A percentile compares a stretch with the other conserved stretches of the same genome.
These are phyloP conservation scores for Megalops cyprinoides DNA, from an alignment of 2,797 vertebrate species.

Conservation along the genomic window DNA sequence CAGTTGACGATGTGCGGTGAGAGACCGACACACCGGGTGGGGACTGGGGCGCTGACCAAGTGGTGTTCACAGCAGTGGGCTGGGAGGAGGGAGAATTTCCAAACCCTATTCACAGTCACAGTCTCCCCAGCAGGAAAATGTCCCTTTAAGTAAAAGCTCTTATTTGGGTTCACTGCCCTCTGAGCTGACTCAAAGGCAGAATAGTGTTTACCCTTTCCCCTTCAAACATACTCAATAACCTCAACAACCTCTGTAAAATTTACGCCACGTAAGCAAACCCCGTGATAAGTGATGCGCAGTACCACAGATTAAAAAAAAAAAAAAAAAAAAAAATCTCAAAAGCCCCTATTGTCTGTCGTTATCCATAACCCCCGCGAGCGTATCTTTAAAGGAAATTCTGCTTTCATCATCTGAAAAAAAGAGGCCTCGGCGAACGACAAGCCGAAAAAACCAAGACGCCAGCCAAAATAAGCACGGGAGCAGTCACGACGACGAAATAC, in stretches of 20 bases:
- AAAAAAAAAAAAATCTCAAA: neutral
- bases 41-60: neutral
- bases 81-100: neutral
- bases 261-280: neutral
- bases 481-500: neutral
- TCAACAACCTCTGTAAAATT: neutral
- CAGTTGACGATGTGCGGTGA: neutral
- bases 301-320: neutral
- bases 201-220: neutral
- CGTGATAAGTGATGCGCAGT: neutral
- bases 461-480: neutral
- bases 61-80: neutral
- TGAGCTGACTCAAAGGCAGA: too few species aligned
- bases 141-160: neutral
- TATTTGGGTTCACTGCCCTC: neutral
- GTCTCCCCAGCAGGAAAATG: neutral
- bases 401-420: conserved; percentile 59
- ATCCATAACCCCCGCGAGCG: conserved; percentile 54
- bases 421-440: conserved; percentile 58
- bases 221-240: neutral
- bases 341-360: conserved; percentile 59
- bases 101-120: neutral
- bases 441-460: conserved; percentile 13
- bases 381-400: conserved; percentile 44
- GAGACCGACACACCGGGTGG: neutral